These are phyloP conservation scores for Elysia crispata DNA, from an alignment of 2,888 invertebrate genomes.

Conservation along the genomic window DNA sequence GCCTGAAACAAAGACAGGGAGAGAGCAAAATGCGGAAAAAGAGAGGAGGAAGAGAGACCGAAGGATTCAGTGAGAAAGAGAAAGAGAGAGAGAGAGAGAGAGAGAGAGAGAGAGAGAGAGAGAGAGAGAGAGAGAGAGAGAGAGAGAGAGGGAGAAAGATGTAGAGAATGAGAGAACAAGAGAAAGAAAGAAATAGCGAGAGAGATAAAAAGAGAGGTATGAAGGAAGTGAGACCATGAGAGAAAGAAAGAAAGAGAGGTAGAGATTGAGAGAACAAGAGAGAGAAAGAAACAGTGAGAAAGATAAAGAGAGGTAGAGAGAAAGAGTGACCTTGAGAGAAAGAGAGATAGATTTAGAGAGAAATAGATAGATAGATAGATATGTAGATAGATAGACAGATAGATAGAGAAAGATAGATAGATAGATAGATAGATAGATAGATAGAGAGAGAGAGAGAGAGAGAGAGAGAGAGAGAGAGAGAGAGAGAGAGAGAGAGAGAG, in stretches of 20 bases:
- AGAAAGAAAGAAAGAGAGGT: constrained; percentile 15
- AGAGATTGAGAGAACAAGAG: too few species aligned
- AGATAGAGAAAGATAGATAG: too few species aligned
- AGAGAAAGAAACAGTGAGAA: not conserved
- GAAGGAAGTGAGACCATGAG: constrained; percentile 9
- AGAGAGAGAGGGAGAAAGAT: too few species aligned
- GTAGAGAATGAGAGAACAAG: too few species aligned
- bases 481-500: constrained; percentile 27
- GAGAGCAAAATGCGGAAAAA: too few species aligned
- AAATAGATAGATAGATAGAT: too few species aligned
- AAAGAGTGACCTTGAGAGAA: constrained; percentile 58
- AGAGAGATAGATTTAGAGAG: not conserved
- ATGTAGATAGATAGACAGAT: too few species aligned
- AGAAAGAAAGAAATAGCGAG: not conserved
- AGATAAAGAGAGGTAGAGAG: too few species aligned
- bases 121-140: too few species aligned
- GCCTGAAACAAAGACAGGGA: too few species aligned
- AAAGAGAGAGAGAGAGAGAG: constrained; percentile 45
- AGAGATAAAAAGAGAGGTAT: not conserved
- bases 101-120: constrained; percentile 55
- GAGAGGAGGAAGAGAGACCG: constrained; percentile 48
- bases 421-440: not conserved
- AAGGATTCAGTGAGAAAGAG: constrained; percentile 49
- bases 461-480: constrained; percentile 30
- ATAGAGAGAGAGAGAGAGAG: not conserved